Conservation (phyloP, 2,113 vertebrate species). For the Xenotilapia flavipinnis region DNA sequence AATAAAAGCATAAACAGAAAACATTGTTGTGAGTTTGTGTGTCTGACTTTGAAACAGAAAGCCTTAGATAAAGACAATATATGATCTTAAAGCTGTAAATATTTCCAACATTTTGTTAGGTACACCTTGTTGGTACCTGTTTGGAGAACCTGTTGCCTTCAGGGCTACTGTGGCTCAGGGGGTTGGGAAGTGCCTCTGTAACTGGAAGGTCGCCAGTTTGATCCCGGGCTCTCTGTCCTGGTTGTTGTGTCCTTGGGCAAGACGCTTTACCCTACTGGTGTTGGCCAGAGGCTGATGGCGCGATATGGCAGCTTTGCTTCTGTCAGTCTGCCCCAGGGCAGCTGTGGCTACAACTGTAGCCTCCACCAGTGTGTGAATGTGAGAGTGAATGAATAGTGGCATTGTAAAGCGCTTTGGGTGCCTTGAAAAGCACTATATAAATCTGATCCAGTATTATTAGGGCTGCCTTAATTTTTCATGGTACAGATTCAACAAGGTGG, state of each 20-base stretch:
- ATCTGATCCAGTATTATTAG: fast-evolving
- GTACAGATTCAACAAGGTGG: background rate
- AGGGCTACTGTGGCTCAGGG: background rate
- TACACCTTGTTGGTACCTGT: background rate
- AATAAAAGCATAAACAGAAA: background rate
- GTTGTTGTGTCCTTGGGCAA: background rate
- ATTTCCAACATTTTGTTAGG: background rate
- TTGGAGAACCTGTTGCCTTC: background rate
- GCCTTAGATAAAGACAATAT: background rate
- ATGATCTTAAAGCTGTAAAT: background rate
- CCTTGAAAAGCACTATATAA: background rate
- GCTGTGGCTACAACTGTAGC: background rate
- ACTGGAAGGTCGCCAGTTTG: fast-evolving
- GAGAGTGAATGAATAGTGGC: background rate
- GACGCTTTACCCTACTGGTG: background rate
- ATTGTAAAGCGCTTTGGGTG: fast-evolving
- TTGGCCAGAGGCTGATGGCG: fast-evolving
- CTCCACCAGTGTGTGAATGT: background rate
- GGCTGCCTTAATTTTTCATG: background rate
- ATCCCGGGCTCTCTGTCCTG: background rate
- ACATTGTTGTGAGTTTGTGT: background rate
- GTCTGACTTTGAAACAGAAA: background rate
- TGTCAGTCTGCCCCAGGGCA: background rate
- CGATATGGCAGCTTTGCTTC: fast-evolving
- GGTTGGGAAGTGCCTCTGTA: background rate